phyloP scores from a whole-genome alignment of 37 sponge, comb jelly and placozoan species.

The Aplysina aerophoba region DNA sequence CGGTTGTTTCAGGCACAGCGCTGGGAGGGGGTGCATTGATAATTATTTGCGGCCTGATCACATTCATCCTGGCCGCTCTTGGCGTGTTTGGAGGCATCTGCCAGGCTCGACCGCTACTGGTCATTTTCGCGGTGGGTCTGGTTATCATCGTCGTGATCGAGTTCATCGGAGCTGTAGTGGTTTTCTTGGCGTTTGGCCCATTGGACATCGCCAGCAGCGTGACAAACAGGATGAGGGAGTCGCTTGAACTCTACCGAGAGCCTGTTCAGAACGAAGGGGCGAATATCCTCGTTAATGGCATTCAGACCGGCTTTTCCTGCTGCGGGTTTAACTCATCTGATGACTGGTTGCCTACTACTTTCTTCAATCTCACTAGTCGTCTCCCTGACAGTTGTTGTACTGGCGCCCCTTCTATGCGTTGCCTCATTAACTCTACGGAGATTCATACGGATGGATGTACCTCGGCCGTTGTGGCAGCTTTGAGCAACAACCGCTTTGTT shows the following conservation, averaged over 20 bases:
- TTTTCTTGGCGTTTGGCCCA: not conserved
- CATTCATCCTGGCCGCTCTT: not conserved
- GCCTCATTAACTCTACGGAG: not conserved
- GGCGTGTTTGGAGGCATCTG: not conserved
- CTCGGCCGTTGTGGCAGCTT: not conserved
- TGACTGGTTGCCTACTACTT: not conserved
- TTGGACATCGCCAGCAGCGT: too few species aligned
- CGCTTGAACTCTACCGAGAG: too few species aligned
- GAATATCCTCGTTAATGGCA: not conserved
- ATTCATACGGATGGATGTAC: not conserved
- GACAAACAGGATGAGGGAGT: too few species aligned
- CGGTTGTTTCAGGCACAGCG: not conserved
- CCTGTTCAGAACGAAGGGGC: not conserved
- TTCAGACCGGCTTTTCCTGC: not conserved
- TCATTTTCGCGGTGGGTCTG: conserved; percentile 21
- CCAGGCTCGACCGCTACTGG: conserved; percentile 4
- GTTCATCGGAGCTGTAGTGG: conserved; percentile 3
- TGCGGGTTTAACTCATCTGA: not conserved
- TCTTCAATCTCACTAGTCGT: not conserved
- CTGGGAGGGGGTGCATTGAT: not conserved
- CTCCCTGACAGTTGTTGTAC: not conserved
- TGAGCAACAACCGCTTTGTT: not conserved
- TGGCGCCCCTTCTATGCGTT: not conserved
- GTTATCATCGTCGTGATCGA: not conserved
- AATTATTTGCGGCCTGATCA: not conserved